Conservation (phyloP, 37 sponge, comb jelly and placozoan genomes). For the Agelas oroides region DNA sequence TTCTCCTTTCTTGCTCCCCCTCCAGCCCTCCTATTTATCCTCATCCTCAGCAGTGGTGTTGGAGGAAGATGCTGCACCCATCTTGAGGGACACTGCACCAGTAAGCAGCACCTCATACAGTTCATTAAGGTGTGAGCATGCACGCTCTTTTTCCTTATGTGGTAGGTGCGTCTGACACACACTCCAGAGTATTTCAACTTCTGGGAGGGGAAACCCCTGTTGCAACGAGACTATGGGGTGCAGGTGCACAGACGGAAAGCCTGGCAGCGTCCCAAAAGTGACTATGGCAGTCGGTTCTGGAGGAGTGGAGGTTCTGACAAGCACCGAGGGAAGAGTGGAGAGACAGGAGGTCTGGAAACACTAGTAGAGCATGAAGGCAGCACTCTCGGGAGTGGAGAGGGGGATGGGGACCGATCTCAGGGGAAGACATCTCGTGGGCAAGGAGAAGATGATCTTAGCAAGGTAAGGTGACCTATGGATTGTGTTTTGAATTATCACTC, state of each 20-base stretch:
- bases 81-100: constrained; percentile 12
- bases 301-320: constrained; percentile 18
- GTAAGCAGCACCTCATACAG: not conserved
- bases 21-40: too few species aligned
- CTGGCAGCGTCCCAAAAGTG: constrained; percentile 78
- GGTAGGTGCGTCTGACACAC: constrained; percentile 50
- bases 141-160: not conserved
- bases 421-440: too few species aligned
- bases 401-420: too few species aligned
- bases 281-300: constrained; percentile 56
- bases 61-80: constrained; percentile 12
- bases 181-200: constrained; percentile 80
- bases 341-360: constrained; percentile 6
- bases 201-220: constrained; percentile 79
- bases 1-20: not conserved
- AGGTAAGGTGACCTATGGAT: not conserved
- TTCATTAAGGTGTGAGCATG: not conserved
- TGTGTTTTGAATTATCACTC: too few species aligned
- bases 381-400: not conserved
- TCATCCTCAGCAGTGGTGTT: not conserved
- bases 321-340: constrained; percentile 9
- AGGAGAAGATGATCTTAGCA: not conserved
- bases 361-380: not conserved
- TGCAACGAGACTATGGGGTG: constrained; percentile 36
- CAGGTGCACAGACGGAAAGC: constrained; percentile 49